These are phyloP conservation scores for Peucedramus taeniatus DNA, from an alignment of 2,113 vertebrate species.

Conservation along the genomic window DNA sequence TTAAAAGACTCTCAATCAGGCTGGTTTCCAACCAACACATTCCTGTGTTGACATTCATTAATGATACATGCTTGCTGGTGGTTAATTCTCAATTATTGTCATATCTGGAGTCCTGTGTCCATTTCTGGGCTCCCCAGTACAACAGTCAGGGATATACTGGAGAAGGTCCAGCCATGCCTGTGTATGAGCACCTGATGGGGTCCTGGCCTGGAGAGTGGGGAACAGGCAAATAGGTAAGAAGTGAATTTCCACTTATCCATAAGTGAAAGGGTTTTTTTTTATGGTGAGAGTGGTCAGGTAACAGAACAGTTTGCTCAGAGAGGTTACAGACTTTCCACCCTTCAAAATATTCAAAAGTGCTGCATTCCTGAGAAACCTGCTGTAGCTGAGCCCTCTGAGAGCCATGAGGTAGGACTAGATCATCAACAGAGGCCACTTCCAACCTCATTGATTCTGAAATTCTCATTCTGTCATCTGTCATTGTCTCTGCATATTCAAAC, in stretches of 20 bases:
- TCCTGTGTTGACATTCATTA: neutral
- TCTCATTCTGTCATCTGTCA: neutral
- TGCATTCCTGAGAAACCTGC: neutral
- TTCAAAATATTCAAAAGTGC: neutral
- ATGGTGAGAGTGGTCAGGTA: neutral
- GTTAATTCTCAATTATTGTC: neutral
- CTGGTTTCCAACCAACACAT: neutral
- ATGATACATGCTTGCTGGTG: accelerated
- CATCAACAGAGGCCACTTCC: neutral
- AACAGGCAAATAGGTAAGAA: neutral
- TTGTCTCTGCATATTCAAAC: neutral
- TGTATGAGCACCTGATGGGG: neutral
- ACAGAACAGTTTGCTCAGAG: neutral
- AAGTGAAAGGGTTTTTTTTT: neutral
- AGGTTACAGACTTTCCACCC: neutral
- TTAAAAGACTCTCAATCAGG: neutral
- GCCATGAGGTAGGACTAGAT: neutral
- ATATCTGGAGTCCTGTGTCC: neutral
- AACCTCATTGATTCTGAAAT: neutral
- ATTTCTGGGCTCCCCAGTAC: neutral
- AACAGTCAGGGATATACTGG: neutral
- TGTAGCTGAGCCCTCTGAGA: neutral
- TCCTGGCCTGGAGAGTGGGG: neutral
- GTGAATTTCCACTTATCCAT: neutral
- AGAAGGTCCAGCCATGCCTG: neutral